Percentiles rank a stretch among this genome's conserved stretches.
Conservation (phyloP, 2,888 invertebrate genomes). For the Sphaeridia pumilis region DNA sequence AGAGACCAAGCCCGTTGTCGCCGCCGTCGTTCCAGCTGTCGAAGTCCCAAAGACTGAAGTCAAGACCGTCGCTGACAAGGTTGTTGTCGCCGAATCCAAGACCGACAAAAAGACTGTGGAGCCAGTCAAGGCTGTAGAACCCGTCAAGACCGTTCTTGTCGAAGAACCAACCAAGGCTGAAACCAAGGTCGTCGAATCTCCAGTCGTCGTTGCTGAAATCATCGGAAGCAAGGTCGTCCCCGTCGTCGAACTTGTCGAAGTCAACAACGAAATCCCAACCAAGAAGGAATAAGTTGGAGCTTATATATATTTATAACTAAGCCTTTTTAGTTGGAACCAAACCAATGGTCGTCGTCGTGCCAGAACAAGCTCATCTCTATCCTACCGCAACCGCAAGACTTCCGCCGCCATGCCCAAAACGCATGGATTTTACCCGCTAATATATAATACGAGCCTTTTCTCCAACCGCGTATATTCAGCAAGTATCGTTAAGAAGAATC, state of each 20-base stretch:
- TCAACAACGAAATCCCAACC: background rate
- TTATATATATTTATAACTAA: too few relatives aligned
- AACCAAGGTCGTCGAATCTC: constrained; percentile 1
- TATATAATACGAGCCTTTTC: too few relatives aligned
- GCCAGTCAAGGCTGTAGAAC: background rate
- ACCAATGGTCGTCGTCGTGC: too few relatives aligned
- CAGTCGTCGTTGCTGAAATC: constrained; percentile 7
- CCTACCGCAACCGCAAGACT: too few relatives aligned
- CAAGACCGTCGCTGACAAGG: background rate
- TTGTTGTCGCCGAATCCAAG: background rate
- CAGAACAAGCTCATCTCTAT: too few relatives aligned
- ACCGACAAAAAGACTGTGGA: too few relatives aligned
- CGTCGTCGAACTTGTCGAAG: constrained; percentile 8
- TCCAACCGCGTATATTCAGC: too few relatives aligned
- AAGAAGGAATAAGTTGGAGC: background rate
- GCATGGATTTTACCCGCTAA: too few relatives aligned
- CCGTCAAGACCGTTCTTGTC: too few relatives aligned
- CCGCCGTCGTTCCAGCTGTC: background rate
- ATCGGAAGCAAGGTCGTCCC: constrained; percentile 10
- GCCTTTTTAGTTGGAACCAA: too few relatives aligned
- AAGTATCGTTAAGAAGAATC: too few relatives aligned
- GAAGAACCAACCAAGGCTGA: background rate
- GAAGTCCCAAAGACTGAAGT: constrained; percentile 1
- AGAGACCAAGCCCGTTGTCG: background rate
- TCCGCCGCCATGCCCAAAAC: too few relatives aligned